These are phyloP conservation scores for Fregetta grallaria DNA, from an alignment of 2,113 vertebrate genomes.

Conservation along the genomic window DNA sequence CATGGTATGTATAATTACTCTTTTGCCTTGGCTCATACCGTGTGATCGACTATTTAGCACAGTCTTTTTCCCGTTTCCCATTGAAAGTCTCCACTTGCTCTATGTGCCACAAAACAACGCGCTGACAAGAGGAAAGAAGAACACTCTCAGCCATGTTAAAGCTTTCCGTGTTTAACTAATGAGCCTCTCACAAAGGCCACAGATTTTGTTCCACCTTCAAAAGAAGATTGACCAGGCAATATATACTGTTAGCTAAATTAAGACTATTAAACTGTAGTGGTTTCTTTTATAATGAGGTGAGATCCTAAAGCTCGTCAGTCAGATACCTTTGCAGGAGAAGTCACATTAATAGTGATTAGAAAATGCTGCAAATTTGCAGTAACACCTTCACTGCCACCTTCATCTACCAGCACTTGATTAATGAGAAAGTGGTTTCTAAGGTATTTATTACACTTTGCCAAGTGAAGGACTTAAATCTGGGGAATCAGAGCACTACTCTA, in stretches of 20 bases:
- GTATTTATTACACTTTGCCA: neutral
- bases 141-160: neutral
- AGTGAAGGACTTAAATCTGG: neutral
- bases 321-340: neutral
- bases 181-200: neutral
- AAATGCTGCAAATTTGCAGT: slow-evolving; percentile 25
- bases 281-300: slow-evolving; percentile 3
- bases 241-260: neutral
- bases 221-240: neutral
- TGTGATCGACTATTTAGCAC: neutral
- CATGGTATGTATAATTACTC: neutral
- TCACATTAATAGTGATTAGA: neutral
- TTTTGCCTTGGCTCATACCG: neutral
- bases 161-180: neutral
- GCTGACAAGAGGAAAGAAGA: neutral
- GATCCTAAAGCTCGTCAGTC: neutral
- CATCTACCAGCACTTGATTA: neutral
- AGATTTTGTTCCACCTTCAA: neutral
- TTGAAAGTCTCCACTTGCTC: neutral
- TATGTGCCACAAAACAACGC: accelerated
- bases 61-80: neutral
- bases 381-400: slow-evolving; percentile 24
- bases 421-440: slow-evolving; percentile 4
- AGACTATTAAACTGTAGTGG: neutral
- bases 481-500: neutral